Conservation (phyloP, 2,797 vertebrate species). For the Nannoperca australis region DNA sequence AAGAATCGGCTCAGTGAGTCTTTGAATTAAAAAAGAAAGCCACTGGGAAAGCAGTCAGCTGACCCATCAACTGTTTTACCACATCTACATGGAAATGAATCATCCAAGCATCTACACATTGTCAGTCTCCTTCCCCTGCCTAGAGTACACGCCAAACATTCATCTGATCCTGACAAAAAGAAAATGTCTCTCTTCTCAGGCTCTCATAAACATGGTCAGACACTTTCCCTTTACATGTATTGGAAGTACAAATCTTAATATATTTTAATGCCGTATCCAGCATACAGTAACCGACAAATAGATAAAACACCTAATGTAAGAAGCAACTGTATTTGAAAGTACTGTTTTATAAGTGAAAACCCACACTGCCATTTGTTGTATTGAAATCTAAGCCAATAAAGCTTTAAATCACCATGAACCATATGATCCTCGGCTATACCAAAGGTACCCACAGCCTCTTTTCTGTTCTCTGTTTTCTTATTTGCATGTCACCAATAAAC, state of each 20-base stretch:
- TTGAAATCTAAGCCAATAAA: conserved; percentile 85
- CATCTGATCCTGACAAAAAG: conserved; percentile 67
- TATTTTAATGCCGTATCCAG: conserved; percentile 73
- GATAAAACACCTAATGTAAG: conserved; percentile 64
- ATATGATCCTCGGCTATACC: conserved; percentile 71
- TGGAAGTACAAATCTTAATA: conserved; percentile 71
- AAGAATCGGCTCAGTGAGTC: conserved; percentile 84
- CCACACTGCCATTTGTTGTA: conserved; percentile 88
- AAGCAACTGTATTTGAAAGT: conserved; percentile 80
- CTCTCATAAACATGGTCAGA: conserved; percentile 73
- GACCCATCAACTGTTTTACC: conserved; percentile 63
- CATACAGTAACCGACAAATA: conserved; percentile 62
- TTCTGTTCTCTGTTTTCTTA: conserved; percentile 64
- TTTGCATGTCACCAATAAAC: conserved; percentile 55
- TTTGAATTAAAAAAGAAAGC: conserved; percentile 61
- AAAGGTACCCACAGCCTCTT: conserved; percentile 65
- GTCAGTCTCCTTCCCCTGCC: conserved; percentile 49
- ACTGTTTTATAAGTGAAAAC: conserved; percentile 85
- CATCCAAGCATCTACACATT: conserved; percentile 54
- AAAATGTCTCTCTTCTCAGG: conserved; percentile 80
- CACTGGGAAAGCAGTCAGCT: conserved; percentile 61
- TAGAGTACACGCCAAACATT: conserved; percentile 59
- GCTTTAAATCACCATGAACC: conserved; percentile 82
- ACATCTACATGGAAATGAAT: conserved; percentile 61
- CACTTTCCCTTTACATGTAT: conserved; percentile 77